These are phyloP conservation scores for Macrophya alboannulata DNA, from an alignment of 2,888 invertebrate genomes.

Conservation along the genomic window DNA sequence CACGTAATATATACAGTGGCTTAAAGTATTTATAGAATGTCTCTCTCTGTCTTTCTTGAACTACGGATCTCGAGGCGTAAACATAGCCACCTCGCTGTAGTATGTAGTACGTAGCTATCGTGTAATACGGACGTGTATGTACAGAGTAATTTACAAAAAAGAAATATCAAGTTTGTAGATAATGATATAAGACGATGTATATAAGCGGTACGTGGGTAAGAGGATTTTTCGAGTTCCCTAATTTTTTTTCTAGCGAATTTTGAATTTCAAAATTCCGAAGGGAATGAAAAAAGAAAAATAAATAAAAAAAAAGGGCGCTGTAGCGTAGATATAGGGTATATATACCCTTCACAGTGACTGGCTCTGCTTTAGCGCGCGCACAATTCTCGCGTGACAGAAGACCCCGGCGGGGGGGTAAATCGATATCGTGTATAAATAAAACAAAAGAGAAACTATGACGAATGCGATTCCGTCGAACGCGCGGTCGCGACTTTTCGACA, in stretches of 20 bases:
- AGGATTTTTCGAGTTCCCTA: background rate
- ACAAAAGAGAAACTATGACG: conserved; percentile 43
- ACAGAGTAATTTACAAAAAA: background rate
- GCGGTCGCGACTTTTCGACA: conserved; percentile 44
- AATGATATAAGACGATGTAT: too few species aligned
- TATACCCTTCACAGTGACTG: background rate
- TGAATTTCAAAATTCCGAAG: background rate
- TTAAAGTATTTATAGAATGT: conserved; percentile 46
- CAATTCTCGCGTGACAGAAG: conserved; percentile 22
- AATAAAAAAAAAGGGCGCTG: background rate
- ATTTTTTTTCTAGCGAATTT: background rate
- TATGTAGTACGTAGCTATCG: background rate
- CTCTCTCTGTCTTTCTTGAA: conserved; percentile 14
- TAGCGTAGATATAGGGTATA: background rate
- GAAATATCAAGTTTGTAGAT: too few species aligned
- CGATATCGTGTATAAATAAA: conserved; percentile 46
- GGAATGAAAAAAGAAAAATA: too few species aligned
- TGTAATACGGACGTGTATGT: background rate
- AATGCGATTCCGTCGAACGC: conserved; percentile 37
- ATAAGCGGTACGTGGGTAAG: too few species aligned
- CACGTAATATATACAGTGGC: conserved; percentile 49
- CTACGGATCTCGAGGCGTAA: background rate
- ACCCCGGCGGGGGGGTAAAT: background rate
- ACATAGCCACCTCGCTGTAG: background rate
- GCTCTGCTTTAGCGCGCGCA: background rate